Percentiles rank a stretch among this genome's conserved stretches.
Evolutionary conservation across 2,113 vertebrate genomes (phyloP).

Genomic region (Eulemur rufifrons): DNA sequence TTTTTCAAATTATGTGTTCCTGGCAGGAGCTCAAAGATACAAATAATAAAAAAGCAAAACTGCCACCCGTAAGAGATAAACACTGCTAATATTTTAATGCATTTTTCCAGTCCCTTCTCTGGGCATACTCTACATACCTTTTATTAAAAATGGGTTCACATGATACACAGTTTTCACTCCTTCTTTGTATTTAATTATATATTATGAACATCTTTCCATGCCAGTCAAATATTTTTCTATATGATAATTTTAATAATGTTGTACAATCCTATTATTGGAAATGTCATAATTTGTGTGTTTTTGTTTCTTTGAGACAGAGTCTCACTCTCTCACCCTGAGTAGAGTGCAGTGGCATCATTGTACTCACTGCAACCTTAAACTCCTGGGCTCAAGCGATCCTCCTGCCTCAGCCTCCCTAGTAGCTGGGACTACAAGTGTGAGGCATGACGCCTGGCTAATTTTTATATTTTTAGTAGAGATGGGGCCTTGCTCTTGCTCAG

Average conservation of each 20-base stretch:
- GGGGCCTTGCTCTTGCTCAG: too few species aligned
- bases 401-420: too few species aligned
- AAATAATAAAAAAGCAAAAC: not conserved
- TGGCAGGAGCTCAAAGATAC: not conserved
- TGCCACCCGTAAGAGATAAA: not conserved
- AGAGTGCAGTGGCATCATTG: too few species aligned
- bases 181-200: not conserved
- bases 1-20: not conserved
- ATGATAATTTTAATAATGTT: not conserved
- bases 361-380: too few species aligned
- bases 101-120: not conserved
- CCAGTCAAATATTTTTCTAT: not conserved
- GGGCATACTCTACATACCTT: not conserved
- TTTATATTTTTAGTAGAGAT: too few species aligned
- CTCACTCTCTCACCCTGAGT: too few species aligned
- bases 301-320: too few species aligned
- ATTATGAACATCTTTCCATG: not conserved
- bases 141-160: not conserved
- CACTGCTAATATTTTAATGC: not conserved
- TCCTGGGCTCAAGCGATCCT: too few species aligned
- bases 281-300: not conserved
- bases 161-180: not conserved
- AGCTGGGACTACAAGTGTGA: too few species aligned
- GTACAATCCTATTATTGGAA: not conserved
- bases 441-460: too few species aligned